Conservation (phyloP, 2,888 invertebrate genomes). For the Lepidocyrtinus sp. region DNA sequence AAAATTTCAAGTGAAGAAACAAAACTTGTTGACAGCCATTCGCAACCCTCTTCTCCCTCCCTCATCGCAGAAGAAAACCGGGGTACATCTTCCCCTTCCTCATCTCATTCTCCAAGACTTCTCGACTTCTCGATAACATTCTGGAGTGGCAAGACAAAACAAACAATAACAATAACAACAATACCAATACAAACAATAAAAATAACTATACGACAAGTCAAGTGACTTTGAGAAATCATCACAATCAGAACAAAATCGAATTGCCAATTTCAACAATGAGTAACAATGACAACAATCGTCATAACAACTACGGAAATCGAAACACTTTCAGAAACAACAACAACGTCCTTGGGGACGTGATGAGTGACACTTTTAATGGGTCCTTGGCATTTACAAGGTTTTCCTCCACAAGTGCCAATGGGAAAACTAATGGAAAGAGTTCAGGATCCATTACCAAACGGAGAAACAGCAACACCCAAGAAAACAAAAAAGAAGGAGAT, state of each 20-base stretch:
- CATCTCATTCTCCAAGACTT: conserved; percentile 70
- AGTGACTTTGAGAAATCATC: no score
- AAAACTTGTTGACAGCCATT: background rate
- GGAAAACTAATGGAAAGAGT: background rate
- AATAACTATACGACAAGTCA: no score
- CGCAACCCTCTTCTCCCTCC: background rate
- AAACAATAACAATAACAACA: conserved; percentile 67
- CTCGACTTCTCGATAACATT: conserved; percentile 85
- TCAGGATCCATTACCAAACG: background rate
- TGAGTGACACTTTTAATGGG: background rate
- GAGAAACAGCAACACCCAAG: background rate
- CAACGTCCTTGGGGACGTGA: background rate
- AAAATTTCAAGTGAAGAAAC: no score
- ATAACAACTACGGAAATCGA: conserved; percentile 5
- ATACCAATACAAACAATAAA: conserved; percentile 69
- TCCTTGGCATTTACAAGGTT: background rate
- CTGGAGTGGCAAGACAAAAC: conserved; percentile 85
- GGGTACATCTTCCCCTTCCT: background rate
- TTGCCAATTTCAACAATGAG: conserved; percentile 64
- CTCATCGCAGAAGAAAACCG: background rate
- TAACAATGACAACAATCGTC: background rate
- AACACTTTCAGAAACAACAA: conserved; percentile 3
- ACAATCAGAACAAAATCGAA: conserved; percentile 74
- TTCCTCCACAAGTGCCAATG: conserved; percentile 14
- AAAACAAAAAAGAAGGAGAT: background rate